Base-by-base conservation (phyloP, 2,888 invertebrate species). In the Nematopogon swammerdamellus region DNA sequence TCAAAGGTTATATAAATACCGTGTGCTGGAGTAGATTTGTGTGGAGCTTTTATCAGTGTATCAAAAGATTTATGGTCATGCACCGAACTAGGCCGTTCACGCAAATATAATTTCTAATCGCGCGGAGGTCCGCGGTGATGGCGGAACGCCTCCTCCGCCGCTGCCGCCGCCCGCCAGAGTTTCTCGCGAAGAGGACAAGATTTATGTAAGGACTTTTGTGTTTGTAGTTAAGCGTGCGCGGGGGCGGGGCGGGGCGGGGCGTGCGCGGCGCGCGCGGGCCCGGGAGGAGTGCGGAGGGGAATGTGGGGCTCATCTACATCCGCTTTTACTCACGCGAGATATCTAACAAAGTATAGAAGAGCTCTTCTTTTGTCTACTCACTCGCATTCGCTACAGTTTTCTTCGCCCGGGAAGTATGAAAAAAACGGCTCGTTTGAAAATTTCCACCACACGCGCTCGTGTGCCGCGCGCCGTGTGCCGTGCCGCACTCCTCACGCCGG, bases 161-260 rank as follows among this genome's bases (percentile, higher is more conserved):
- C 18, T 18, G 14, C 46, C 47, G 48, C 20, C 45, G 67, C 68
- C 54, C 68, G 63, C 61, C 61, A 62, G 67, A 70, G 67, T 67
- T 48, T 68, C 61, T 63, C 68, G 62, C 63, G 49, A 48, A 49
- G 60, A 65, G 64, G 71, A 71, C 70, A 76, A 79, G 77, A 80
- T 80, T 79, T 79, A 79, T 79, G 74, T 72, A 69, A 70, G 72
- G 74, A 80, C 73, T 79, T 77, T 76, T 73, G 71, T 76, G 72
- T 79, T 79, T 76, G 71, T 69, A 70, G 76, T 79, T 74, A 75
- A 70, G 68, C 55, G 55, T 53, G 53, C 51, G 46, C 52, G 46
- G 46, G 45, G 48, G 48, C 65, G 65, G 63, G 57, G 57, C 59
- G 63, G 58, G 63, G 62, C 58, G 61, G 59, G 63, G 59, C 36